Evolutionary conservation across 2,888 invertebrate species (phyloP), one percentile per base, ranked within the genome.

Genomic region (Scaptomyza flava): DNA sequence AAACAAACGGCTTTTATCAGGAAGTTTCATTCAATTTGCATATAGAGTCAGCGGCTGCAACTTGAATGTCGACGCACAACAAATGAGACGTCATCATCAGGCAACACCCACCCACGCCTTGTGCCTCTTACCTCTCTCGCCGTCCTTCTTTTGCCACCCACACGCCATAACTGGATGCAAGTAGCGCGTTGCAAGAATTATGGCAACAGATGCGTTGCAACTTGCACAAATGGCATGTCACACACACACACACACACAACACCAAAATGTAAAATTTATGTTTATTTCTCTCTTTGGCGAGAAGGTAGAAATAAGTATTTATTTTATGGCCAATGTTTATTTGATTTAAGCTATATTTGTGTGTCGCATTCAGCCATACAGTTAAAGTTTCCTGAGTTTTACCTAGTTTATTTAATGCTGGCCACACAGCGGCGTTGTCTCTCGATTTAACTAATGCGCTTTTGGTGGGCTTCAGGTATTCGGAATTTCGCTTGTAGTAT

Each of bases 161-260:
- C 42, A 31, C 20, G 20, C 65, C 69, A 64, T 34, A 69, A 65
- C 65, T 59, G 59, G 71, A 23, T 11, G 46, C 61, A 68, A 52
- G 71, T 77, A 69, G 62, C 77, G 73, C 80, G 79, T 65, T 68
- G 65, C 68, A 81, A 89, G 85, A 85, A 76, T 87, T 89, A 85
- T 89, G 86, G 88, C 83, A 85, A 72, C 85, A 85, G 85, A 85
- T 89, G 84, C 84, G 59, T 59, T 61, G 74, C 87, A 66, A 68
- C 65, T 66, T 65, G 59, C 61, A 67, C 33, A 56, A 42, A 41
- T 63, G 62, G 60, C 75, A 68, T 45, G 57, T 61, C 60, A 76
- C 66, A 69, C 47, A 71, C 34, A 43, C 33, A 38, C 38, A 38
- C 68, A 48, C 48, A 27, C 11, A 7, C 33, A 12, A 33, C 8